phyloP scores from a whole-genome alignment of 2,888 invertebrate genomes.

The Aradus depressus region DNA sequence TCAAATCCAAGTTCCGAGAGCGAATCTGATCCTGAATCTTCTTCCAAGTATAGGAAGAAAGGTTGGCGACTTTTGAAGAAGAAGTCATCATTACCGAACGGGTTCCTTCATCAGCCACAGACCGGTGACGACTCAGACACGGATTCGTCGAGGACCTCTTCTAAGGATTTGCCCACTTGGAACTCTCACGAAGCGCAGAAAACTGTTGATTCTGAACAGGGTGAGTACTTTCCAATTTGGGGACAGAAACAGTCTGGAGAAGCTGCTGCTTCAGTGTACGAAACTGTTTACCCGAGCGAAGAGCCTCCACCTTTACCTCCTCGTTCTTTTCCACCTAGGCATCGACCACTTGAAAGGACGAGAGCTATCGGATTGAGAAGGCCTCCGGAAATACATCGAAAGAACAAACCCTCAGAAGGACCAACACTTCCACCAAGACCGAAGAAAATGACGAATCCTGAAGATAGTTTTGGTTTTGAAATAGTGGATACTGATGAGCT shows the following conservation, averaged over 20 bases:
- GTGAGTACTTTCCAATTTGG: constrained; percentile 60
- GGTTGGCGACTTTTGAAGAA: constrained; percentile 31
- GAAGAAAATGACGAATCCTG: constrained; percentile 40
- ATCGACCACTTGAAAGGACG: constrained; percentile 65
- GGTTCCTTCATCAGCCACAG: constrained; percentile 21
- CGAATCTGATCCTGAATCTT: constrained; percentile 31
- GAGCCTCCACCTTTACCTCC: constrained; percentile 53
- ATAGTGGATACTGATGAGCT: constrained; percentile 72
- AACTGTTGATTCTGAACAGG: constrained; percentile 37
- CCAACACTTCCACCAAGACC: constrained; percentile 33
- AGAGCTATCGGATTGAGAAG: constrained; percentile 38
- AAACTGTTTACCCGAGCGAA: constrained; percentile 31
- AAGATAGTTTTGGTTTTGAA: constrained; percentile 74
- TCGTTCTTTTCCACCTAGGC: constrained; percentile 43
- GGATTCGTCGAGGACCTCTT: constrained; percentile 32
- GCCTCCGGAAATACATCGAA: constrained; percentile 57
- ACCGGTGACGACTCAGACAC: constrained; percentile 30
- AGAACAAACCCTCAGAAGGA: constrained; percentile 46
- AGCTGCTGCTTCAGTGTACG: constrained; percentile 30
- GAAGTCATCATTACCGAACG: constrained; percentile 29
- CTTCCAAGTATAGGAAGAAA: constrained; percentile 26
- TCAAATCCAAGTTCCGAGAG: constrained; percentile 30
- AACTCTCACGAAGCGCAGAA: constrained; percentile 41
- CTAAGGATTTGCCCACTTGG: constrained; percentile 46
- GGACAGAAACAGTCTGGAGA: constrained; percentile 31